Base-by-base conservation (phyloP, 1,140 invertebrate genomes). In the Lethocerus indicus region DNA sequence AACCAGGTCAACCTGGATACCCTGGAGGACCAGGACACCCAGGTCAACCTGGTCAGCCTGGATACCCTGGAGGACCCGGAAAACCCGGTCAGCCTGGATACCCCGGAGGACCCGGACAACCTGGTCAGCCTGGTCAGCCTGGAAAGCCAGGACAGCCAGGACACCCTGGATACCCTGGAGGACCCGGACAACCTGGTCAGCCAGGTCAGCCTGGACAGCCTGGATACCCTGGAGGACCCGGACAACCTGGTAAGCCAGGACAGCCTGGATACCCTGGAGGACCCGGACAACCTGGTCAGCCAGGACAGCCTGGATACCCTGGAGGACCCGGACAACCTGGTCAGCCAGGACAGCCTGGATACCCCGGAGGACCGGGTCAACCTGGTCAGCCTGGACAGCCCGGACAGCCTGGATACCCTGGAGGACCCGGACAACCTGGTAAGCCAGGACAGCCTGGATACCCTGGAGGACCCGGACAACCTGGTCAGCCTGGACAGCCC, bases 11-110 rank as follows among this genome's bases (percentile, higher is more conserved):
- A 40, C 57, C 59, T 20, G 60, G 60, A 14, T 39, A 56, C 24
- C 60, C 62, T 39, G 57, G 57, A 56, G 48, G 48, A 41, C 58
- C 58, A 52, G 62, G 59, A 39, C 23, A 44, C 29, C 59, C 59
- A 56, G 59, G 61, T 32, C 41, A 54, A 28, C 62, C 59, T 58
- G 57, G 58, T 21, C 20, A 47, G 16, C 61, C 59, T 52, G 60
- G 55, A 26, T 50, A 53, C 2, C 54, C 59, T 16, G 54, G 56
- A n/a, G n/a, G 28, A 24, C 57, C 45, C 40, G 47, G 29, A 1
- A 18, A 36, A 42, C 52, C 43, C n/a, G 52, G 25, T 25, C 18
- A 50, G 40, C 41, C 49, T 29, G 53, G 51, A 40, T 23, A 50
- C 7, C 51, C 56, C 40, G 50, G 50, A 27, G 7, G 39, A 20